phyloP scores from a whole-genome alignment of 2,888 invertebrate genomes.

The Andrena camellia region DNA sequence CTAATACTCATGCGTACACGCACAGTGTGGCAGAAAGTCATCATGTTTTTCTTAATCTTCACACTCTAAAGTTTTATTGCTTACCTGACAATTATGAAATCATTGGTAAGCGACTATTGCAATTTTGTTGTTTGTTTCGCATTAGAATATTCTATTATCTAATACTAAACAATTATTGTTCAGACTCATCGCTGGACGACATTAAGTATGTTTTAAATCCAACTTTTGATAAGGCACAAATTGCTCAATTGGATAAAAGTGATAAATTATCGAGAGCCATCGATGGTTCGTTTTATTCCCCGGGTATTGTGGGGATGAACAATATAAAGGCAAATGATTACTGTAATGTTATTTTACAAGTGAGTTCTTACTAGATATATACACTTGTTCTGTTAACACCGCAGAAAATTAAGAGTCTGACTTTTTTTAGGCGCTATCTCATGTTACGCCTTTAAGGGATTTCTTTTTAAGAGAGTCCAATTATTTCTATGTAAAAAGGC shows the following conservation, averaged over 20 bases:
- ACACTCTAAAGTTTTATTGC: constrained; percentile 98
- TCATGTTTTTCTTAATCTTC: constrained; percentile 98
- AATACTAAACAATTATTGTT: constrained; percentile 70
- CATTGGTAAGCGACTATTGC: constrained; percentile 89
- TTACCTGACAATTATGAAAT: constrained; percentile 99
- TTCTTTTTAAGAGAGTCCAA: constrained; percentile 98
- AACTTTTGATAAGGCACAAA: constrained; percentile 94
- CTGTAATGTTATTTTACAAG: constrained; percentile 99
- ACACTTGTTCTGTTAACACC: not conserved
- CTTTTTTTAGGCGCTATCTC: constrained; percentile 93
- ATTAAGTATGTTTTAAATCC: constrained; percentile 99
- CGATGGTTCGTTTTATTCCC: constrained; percentile 98
- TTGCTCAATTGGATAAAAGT: constrained; percentile 91
- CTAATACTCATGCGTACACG: constrained; percentile 99
- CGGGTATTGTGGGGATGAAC: constrained; percentile 98
- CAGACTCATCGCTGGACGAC: constrained; percentile 98
- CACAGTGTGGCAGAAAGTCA: constrained; percentile 99
- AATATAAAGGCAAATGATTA: constrained; percentile 99
- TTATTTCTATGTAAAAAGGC: constrained; percentile 94
- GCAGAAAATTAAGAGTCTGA: constrained; percentile 31
- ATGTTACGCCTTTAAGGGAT: constrained; percentile 97
- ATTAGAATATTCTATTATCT: constrained; percentile 13
- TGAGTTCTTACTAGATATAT: constrained; percentile 81
- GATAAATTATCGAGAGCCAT: constrained; percentile 97
- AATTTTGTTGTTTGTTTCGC: not conserved